A percentile compares a stretch with the other conserved stretches of the same genome.
These are phyloP conservation scores for Dermolepida albohirtum DNA, from an alignment of 2,888 invertebrate genomes.

Conservation along the genomic window DNA sequence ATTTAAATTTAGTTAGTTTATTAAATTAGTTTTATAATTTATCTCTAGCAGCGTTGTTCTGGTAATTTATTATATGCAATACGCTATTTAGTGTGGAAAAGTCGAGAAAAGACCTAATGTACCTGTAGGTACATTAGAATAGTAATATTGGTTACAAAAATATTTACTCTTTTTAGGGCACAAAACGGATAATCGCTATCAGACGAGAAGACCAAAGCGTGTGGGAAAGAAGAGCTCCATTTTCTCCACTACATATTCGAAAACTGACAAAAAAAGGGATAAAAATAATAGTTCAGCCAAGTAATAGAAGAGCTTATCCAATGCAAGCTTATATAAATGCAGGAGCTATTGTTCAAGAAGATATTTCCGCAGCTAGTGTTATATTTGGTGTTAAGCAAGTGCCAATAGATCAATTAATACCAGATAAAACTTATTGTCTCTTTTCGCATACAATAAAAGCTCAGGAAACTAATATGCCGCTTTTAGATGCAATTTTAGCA, in stretches of 20 bases:
- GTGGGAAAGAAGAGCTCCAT: conserved; percentile 95
- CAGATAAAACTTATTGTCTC: conserved; percentile 97
- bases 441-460: conserved; percentile 99
- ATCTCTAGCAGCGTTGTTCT: too few species aligned
- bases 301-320: conserved; percentile 96
- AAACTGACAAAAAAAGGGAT: conserved; percentile 88
- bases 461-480: conserved; percentile 97
- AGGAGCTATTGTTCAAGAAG: conserved; percentile 94
- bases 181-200: conserved; percentile 81
- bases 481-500: conserved; percentile 94
- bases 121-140: too few species aligned
- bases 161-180: conserved; percentile 46
- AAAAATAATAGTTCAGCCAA: conserved; percentile 97
- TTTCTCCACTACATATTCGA: conserved; percentile 92
- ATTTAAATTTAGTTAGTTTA: too few species aligned
- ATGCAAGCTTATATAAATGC: conserved; percentile 95
- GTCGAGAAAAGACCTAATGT: too few species aligned
- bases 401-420: conserved; percentile 91
- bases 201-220: conserved; percentile 94
- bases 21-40: too few species aligned
- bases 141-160: too few species aligned
- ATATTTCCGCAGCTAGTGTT: conserved; percentile 94
- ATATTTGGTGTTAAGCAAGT: conserved; percentile 98
- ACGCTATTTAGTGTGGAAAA: too few species aligned
- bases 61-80: too few species aligned